Conservation (phyloP, 2,797 vertebrate genomes). For the Mustela erminea region DNA sequence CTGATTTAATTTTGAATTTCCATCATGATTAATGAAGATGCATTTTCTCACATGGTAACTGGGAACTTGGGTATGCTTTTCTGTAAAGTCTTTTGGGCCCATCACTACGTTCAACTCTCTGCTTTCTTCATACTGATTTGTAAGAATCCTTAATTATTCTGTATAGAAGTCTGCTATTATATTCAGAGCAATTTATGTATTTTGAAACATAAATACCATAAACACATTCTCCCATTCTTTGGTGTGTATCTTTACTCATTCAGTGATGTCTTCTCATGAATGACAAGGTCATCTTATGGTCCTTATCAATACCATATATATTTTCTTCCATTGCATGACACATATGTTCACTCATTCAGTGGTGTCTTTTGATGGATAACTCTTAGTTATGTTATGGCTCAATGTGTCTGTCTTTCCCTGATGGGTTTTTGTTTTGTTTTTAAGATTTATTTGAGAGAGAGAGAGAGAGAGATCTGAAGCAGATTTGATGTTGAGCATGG, state of each 20-base stretch:
- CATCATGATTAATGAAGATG: not conserved
- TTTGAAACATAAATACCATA: not conserved
- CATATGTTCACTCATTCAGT: not conserved
- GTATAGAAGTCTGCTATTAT: too few species aligned
- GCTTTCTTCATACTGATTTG: not conserved
- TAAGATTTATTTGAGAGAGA: not conserved
- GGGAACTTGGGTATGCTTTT: not conserved
- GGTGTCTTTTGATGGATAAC: not conserved
- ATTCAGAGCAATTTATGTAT: not conserved
- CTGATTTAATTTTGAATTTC: not conserved
- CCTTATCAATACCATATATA: not conserved
- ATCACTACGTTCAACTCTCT: fast-evolving
- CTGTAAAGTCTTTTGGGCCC: not conserved
- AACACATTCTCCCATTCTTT: not conserved
- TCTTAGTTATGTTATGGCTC: not conserved
- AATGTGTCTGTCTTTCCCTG: not conserved
- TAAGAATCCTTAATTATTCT: not conserved
- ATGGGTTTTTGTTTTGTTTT: not conserved
- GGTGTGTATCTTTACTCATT: not conserved
- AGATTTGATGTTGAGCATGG: not conserved
- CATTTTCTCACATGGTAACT: not conserved
- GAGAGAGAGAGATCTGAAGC: not conserved
- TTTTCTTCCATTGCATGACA: not conserved
- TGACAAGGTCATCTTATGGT: not conserved
- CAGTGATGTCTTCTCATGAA: not conserved